A percentile compares a stretch with the other conserved stretches of the same genome.
Evolutionary conservation across 2,888 invertebrate species (phyloP).

Genomic region (Bombylius discolor): DNA sequence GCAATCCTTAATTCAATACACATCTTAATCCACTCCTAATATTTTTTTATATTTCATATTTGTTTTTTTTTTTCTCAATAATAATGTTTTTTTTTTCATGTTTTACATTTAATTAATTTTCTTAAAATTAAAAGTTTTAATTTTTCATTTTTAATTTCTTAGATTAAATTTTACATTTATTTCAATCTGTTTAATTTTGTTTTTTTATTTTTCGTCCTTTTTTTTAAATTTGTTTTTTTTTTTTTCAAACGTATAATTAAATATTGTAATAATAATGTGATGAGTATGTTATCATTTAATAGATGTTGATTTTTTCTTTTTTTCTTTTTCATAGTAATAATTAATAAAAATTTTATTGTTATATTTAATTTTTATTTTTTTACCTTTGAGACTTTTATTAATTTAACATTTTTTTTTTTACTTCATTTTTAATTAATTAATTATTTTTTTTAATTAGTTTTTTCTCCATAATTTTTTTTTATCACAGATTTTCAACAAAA

Average conservation of each 20-base stretch:
- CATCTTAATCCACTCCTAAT: no score
- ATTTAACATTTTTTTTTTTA: slow-evolving; percentile 1
- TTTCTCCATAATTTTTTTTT: not conserved
- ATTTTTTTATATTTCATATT: not conserved
- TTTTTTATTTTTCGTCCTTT: no score
- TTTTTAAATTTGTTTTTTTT: not conserved
- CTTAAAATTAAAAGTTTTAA: no score
- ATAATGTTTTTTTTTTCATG: not conserved
- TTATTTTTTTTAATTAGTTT: slow-evolving; percentile 1
- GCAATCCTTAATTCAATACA: no score
- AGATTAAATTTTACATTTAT: not conserved
- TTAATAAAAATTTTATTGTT: no score
- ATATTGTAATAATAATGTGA: no score
- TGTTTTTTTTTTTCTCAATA: not conserved
- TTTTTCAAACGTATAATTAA: not conserved
- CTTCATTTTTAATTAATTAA: slow-evolving; percentile 1
- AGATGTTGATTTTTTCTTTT: no score
- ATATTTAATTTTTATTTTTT: not conserved
- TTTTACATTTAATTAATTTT: not conserved
- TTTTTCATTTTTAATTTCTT: not conserved
- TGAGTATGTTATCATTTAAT: no score
- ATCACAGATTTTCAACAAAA: slow-evolving; percentile 8
- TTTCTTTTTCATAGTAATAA: no score
- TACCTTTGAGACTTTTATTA: not conserved
- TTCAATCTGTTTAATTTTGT: not conserved